These are phyloP conservation scores for Bovichtus variegatus DNA, from an alignment of 2,797 vertebrate species.

Conservation along the genomic window DNA sequence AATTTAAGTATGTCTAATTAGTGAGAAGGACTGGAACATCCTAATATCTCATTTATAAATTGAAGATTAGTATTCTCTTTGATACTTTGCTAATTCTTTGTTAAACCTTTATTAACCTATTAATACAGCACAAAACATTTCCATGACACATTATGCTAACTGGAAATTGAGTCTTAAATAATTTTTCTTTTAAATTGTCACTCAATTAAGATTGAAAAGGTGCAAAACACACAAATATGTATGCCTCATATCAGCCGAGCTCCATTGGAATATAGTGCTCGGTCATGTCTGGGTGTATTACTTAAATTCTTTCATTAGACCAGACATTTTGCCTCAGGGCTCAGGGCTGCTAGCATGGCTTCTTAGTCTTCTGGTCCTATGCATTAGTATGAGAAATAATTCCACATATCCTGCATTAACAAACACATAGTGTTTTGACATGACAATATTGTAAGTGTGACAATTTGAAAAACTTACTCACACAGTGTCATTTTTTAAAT, in stretches of 20 bases:
- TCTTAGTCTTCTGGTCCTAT: not conserved
- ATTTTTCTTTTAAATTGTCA: not conserved
- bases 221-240: not conserved
- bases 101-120: not conserved
- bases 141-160: not conserved
- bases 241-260: not conserved
- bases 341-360: not conserved
- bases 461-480: not conserved
- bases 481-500: not conserved
- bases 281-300: not conserved
- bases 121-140: not conserved
- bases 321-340: too few species aligned
- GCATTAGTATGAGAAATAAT: not conserved
- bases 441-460: not conserved
- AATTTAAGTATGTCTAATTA: conserved; percentile 14
- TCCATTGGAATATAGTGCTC: not conserved
- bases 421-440: not conserved
- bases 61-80: not conserved
- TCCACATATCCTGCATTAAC: not conserved
- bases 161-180: not conserved
- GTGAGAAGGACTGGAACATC: not conserved
- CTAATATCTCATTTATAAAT: not conserved
- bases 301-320: not conserved
- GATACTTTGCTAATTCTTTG: not conserved
- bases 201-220: not conserved